Percentiles rank a stretch among this genome's conserved stretches.
phyloP scores from a whole-genome alignment of 2,113 vertebrate species.

The Gracilinanus agilis region DNA sequence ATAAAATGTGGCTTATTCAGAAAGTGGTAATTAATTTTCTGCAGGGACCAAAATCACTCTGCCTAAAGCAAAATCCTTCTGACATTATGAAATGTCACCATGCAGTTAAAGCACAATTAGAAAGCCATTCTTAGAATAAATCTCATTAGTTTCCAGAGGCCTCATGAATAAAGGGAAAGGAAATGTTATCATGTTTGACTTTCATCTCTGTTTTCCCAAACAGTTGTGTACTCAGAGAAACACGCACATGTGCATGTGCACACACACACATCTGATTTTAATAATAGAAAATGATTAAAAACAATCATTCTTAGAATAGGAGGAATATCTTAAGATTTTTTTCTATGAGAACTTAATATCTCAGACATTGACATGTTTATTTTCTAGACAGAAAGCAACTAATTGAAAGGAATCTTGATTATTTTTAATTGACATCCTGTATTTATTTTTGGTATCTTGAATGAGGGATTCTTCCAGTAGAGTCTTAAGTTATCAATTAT shows the following conservation, averaged over 20 bases:
- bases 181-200: conserved; percentile 78
- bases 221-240: conserved; percentile 63
- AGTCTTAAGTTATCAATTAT: background rate
- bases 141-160: conserved; percentile 84
- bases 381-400: background rate
- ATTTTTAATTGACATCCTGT: background rate
- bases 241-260: conserved; percentile 13
- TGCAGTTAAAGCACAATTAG: conserved; percentile 87
- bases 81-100: conserved; percentile 87
- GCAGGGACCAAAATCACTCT: conserved; percentile 81
- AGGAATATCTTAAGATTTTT: background rate
- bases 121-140: conserved; percentile 88
- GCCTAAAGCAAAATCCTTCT: conserved; percentile 86
- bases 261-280: conserved; percentile 47
- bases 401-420: background rate
- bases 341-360: background rate
- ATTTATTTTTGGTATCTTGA: background rate
- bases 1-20: conserved; percentile 76
- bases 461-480: background rate
- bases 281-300: conserved; percentile 77
- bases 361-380: background rate
- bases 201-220: conserved; percentile 75
- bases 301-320: background rate
- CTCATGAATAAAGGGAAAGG: conserved; percentile 81
- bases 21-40: conserved; percentile 83